These are phyloP conservation scores for Linyphia triangularis DNA, from an alignment of 2,888 invertebrate genomes.

Conservation along the genomic window DNA sequence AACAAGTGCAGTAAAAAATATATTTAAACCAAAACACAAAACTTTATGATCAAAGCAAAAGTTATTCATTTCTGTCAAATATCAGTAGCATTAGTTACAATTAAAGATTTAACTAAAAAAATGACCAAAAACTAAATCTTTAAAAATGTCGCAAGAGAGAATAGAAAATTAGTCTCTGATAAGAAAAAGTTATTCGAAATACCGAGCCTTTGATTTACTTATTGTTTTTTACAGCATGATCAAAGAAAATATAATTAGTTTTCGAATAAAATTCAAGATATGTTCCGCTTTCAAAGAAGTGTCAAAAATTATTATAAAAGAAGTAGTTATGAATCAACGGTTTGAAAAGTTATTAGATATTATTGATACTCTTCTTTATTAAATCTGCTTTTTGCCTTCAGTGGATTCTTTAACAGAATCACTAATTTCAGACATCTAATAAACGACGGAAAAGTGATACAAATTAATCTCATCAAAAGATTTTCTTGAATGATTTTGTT, in stretches of 20 bases:
- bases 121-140: not conserved
- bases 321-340: not conserved
- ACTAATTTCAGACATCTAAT: not conserved
- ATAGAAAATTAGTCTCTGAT: not conserved
- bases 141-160: not conserved
- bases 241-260: slow-evolving; percentile 29
- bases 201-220: not conserved
- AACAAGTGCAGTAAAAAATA: no score
- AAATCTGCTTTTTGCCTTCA: slow-evolving; percentile 1
- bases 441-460: no score
- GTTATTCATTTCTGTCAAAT: not conserved
- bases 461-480: no score
- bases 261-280: slow-evolving; percentile 28
- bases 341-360: not conserved
- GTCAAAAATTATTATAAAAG: not conserved
- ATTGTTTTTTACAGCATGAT: not conserved
- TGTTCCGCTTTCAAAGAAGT: not conserved
- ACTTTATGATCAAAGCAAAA: not conserved
- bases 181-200: not conserved
- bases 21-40: no score
- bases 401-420: not conserved
- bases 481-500: no score
- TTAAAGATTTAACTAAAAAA: not conserved
- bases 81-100: no score
- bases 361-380: slow-evolving; percentile 24